Evolutionary conservation across 2,888 invertebrate genomes (phyloP).

Genomic region (Cryptophagus acutangulus): DNA sequence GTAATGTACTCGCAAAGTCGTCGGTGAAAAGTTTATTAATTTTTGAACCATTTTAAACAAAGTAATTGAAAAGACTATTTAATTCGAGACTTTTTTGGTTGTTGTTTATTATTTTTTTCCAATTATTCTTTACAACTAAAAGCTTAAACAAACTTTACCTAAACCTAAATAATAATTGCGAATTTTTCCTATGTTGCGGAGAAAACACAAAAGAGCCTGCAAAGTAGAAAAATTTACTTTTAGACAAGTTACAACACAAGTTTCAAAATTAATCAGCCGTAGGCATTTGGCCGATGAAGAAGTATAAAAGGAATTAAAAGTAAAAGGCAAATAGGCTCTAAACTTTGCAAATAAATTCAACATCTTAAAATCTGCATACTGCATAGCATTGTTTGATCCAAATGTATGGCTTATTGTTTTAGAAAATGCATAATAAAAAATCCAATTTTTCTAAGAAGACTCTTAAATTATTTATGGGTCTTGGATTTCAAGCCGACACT

Average conservation of each 20-base stretch:
- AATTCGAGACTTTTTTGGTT: no score
- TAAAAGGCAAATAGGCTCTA: constrained; percentile 11
- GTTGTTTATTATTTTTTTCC: not conserved
- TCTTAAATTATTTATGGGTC: no score
- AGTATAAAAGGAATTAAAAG: constrained; percentile 19
- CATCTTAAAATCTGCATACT: not conserved
- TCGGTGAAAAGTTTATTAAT: no score
- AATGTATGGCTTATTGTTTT: no score
- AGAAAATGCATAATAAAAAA: no score
- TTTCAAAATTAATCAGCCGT: constrained; percentile 17
- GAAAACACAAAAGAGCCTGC: constrained; percentile 17
- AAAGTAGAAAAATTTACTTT: constrained; percentile 18
- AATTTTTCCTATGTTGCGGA: constrained; percentile 12
- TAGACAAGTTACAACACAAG: constrained; percentile 13
- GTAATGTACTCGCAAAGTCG: no score
- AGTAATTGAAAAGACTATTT: no score
- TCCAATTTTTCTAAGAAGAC: no score
- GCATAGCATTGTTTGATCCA: not conserved
- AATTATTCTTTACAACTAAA: not conserved
- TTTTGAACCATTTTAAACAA: no score
- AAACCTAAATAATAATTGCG: constrained; percentile 3
- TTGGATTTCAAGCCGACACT: no score
- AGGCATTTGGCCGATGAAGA: constrained; percentile 15
- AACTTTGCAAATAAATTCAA: constrained; percentile 9
- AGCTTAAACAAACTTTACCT: constrained; percentile 6